These are phyloP conservation scores for Tangachromis dhanisi DNA, from an alignment of 2,113 vertebrate genomes.

Conservation along the genomic window DNA sequence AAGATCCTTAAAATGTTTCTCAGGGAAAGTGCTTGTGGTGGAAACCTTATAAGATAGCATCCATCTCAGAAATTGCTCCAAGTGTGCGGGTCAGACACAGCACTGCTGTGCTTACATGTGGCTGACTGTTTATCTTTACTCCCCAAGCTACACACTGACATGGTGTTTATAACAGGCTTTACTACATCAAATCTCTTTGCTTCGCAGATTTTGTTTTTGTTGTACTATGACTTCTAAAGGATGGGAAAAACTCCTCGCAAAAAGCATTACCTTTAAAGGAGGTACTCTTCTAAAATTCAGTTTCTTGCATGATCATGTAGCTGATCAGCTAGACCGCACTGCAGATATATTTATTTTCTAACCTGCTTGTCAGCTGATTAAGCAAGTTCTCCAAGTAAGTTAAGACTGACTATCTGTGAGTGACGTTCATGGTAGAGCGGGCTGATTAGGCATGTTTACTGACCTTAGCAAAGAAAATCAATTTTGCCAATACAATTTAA, in stretches of 20 bases:
- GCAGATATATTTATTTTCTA: not conserved
- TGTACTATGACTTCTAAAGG: not conserved
- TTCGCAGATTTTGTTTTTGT: not conserved
- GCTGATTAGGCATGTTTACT: conserved; percentile 1
- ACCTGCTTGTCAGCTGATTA: not conserved
- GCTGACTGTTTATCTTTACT: conserved; percentile 33
- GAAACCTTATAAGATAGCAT: not conserved
- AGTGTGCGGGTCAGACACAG: not conserved
- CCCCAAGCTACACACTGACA: not conserved
- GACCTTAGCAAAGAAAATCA: conserved; percentile 32
- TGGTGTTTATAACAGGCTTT: conserved; percentile 14
- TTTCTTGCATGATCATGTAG: not conserved
- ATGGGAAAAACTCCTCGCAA: not conserved
- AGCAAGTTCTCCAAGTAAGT: not conserved
- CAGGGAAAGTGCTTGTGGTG: not conserved
- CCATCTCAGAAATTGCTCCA: not conserved
- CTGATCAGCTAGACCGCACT: not conserved
- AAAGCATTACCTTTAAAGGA: not conserved
- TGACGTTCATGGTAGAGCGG: not conserved
- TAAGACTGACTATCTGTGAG: not conserved
- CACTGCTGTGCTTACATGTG: conserved; percentile 12
- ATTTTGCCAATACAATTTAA: not conserved
- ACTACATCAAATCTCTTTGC: not conserved
- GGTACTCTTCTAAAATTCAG: not conserved
- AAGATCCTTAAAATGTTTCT: not conserved